Evolutionary conservation across 2,888 invertebrate genomes (phyloP).

Genomic region (Arge pagana): DNA sequence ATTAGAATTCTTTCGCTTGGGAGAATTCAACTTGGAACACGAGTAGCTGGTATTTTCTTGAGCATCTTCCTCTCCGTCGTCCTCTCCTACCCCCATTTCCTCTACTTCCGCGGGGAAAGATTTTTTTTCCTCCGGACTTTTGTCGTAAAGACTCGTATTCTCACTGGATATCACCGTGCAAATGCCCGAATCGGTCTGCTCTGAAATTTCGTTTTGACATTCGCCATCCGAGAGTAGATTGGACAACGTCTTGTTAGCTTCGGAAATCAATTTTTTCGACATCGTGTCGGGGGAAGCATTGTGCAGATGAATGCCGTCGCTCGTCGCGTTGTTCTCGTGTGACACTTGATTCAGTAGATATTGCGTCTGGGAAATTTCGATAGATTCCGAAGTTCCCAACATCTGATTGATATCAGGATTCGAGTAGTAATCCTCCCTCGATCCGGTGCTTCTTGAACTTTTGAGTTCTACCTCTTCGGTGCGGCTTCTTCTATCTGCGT

Average conservation of each 20-base stretch:
- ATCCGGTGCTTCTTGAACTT: constrained; percentile 25
- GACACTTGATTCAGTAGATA: constrained; percentile 64
- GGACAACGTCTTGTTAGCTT: constrained; percentile 53
- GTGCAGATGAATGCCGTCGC: constrained; percentile 44
- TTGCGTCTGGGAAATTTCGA: constrained; percentile 67
- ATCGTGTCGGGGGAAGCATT: constrained; percentile 54
- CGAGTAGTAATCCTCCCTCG: constrained; percentile 33
- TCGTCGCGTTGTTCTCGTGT: constrained; percentile 46
- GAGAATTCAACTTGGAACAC: constrained; percentile 51
- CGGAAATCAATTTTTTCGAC: constrained; percentile 53
- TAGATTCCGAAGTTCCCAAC: constrained; percentile 55
- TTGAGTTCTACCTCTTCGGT: constrained; percentile 14
- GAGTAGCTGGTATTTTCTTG: constrained; percentile 53
- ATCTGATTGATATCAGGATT: constrained; percentile 45
- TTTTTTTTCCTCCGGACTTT: constrained; percentile 55
- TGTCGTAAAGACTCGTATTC: constrained; percentile 67
- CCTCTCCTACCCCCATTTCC: constrained; percentile 11
- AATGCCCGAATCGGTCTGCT: constrained; percentile 70
- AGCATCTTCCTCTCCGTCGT: constrained; percentile 40
- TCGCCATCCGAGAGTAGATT: constrained; percentile 61
- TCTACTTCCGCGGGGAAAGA: constrained; percentile 48
- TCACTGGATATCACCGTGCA: constrained; percentile 66
- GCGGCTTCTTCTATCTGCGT: constrained; percentile 27
- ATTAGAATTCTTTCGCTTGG: constrained; percentile 40
- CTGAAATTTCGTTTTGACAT: constrained; percentile 65